Percentiles rank a stretch among this genome's conserved stretches.
Evolutionary conservation across 1,140 invertebrate species (phyloP).

Genomic region (Lordiphosa stackelbergi): DNA sequence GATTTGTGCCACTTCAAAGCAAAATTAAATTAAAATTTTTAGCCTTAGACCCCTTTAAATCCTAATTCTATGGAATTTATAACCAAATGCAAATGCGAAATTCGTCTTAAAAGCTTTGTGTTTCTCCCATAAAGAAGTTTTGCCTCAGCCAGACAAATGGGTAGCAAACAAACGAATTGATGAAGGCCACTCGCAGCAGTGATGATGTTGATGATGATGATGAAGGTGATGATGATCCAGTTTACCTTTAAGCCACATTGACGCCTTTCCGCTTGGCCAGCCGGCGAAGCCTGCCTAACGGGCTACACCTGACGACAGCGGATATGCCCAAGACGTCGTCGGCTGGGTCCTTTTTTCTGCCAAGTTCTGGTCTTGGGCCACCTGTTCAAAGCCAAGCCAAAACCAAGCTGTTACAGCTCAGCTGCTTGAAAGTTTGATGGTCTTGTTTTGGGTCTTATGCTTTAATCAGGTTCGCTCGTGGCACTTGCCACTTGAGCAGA

Average conservation of each 20-base stretch:
- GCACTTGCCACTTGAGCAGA: constrained; percentile 55
- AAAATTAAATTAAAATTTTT: constrained; percentile 7
- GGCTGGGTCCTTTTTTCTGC: background rate
- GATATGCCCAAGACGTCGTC: constrained; percentile 48
- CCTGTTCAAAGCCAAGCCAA: constrained; percentile 30
- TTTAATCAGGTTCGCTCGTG: constrained; percentile 41
- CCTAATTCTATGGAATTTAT: background rate
- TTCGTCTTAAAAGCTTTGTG: constrained; percentile 33
- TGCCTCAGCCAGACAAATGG: constrained; percentile 16
- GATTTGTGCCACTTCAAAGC: background rate
- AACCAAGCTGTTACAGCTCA: constrained; percentile 50
- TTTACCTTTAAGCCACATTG: constrained; percentile 14
- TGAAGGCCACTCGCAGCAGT: constrained; percentile 24
- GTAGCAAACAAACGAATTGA: constrained; percentile 11
- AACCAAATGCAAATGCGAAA: constrained; percentile 22
- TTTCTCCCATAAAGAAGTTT: constrained; percentile 2
- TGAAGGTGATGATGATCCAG: constrained; percentile 14
- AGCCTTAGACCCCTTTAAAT: background rate
- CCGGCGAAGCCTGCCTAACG: constrained; percentile 20
- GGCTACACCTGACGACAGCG: constrained; percentile 36
- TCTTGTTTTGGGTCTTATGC: constrained; percentile 7
- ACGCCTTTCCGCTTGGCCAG: constrained; percentile 48
- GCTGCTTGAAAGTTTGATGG: constrained; percentile 31
- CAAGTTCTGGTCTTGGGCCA: constrained; percentile 31
- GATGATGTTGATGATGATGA: constrained; percentile 3